Evolutionary conservation across 2,888 invertebrate species (phyloP).

Genomic region (Diaperis boleti): DNA sequence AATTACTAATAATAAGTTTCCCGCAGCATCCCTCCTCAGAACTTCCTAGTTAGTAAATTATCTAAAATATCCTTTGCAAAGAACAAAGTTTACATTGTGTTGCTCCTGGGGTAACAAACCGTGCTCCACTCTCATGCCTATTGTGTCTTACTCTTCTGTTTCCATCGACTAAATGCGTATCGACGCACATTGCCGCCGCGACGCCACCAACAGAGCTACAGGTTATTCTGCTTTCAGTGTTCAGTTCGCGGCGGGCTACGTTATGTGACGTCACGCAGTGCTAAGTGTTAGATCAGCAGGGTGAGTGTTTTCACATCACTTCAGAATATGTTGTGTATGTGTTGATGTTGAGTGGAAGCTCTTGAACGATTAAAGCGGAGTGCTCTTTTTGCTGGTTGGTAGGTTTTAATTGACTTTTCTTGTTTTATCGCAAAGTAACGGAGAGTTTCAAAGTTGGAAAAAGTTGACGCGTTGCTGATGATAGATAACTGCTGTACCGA

Average conservation of each 20-base stretch:
- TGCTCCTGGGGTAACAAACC: slow-evolving; percentile 1
- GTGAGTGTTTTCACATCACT: too few species aligned
- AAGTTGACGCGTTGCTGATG: too few species aligned
- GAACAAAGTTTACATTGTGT: background rate
- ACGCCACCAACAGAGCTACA: slow-evolving; percentile 57
- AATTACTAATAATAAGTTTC: too few species aligned
- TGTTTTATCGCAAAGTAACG: too few species aligned
- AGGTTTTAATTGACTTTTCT: background rate
- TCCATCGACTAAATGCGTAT: slow-evolving; percentile 40
- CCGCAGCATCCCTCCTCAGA: too few species aligned
- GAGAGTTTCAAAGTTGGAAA: too few species aligned
- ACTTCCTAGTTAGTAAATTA: background rate
- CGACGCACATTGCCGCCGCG: slow-evolving; percentile 45
- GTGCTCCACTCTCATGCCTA: slow-evolving; percentile 15
- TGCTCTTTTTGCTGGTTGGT: too few species aligned
- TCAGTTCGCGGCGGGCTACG: slow-evolving; percentile 60
- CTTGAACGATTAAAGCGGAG: background rate
- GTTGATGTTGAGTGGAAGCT: background rate
- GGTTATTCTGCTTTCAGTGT: slow-evolving; percentile 57
- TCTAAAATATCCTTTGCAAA: background rate
- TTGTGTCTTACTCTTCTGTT: slow-evolving; percentile 10
- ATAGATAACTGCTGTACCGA: too few species aligned
- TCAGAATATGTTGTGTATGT: background rate
- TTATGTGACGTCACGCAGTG: slow-evolving; percentile 61
- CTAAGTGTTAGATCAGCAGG: slow-evolving; percentile 45